A percentile compares a stretch with the other conserved stretches of the same genome.
Evolutionary conservation across 2,888 invertebrate species (phyloP).

Genomic region (Orchesellides sinensis): DNA sequence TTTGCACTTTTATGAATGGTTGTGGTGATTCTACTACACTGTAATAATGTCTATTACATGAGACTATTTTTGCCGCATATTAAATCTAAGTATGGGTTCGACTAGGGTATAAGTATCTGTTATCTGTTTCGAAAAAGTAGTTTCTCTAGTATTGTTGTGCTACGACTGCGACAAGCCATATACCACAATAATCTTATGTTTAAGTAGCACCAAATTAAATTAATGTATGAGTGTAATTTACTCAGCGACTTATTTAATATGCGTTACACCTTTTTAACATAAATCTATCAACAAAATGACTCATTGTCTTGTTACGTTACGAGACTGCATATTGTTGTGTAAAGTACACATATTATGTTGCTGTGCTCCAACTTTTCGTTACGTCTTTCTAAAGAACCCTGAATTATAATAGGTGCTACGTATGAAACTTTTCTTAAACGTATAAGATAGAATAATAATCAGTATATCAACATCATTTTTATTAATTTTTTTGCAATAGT

Average conservation of each 20-base stretch:
- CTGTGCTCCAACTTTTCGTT: background rate
- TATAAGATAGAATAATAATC: background rate
- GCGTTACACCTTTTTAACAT: background rate
- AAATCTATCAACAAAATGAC: background rate
- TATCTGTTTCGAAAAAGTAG: conserved; percentile 1
- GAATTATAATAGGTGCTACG: background rate
- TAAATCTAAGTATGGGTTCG: no score
- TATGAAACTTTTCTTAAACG: background rate
- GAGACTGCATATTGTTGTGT: background rate
- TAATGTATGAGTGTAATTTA: background rate
- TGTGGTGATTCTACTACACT: background rate
- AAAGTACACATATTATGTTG: background rate
- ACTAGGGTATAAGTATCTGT: background rate
- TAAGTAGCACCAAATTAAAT: conserved; percentile 2
- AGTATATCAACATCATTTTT: conserved; percentile 16
- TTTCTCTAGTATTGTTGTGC: background rate
- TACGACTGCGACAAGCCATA: background rate
- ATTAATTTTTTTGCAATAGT: background rate
- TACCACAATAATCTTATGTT: background rate
- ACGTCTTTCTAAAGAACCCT: background rate
- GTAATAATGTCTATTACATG: conserved; percentile 5
- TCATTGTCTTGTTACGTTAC: background rate
- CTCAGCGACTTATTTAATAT: background rate
- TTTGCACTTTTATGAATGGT: conserved; percentile 1
- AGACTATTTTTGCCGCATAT: background rate